A percentile compares a stretch with the other conserved stretches of the same genome.
These are phyloP conservation scores for Fistularia commersonii DNA, from an alignment of 2,797 vertebrate species.

Conservation along the genomic window DNA sequence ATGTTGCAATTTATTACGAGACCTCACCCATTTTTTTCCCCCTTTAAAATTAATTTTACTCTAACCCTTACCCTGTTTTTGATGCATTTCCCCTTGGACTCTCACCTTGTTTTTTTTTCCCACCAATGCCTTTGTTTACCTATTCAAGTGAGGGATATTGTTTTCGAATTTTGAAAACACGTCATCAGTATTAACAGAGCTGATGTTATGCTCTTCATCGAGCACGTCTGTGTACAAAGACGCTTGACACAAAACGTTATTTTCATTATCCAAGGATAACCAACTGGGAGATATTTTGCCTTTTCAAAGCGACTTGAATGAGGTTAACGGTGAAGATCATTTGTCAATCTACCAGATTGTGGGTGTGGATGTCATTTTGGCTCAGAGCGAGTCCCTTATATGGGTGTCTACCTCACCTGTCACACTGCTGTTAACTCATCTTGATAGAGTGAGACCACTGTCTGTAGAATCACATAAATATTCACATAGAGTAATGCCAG, in stretches of 20 bases:
- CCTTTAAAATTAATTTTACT: too few relatives aligned
- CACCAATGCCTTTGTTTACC: too few relatives aligned
- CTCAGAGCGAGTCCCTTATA: constrained; percentile 35
- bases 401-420: constrained; percentile 51
- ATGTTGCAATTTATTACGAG: too few relatives aligned
- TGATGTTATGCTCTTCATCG: constrained; percentile 2
- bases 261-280: constrained; percentile 1
- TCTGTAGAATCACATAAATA: constrained; percentile 34
- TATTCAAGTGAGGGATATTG: too few relatives aligned
- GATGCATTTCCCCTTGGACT: too few relatives aligned
- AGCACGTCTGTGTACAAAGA: constrained; percentile 9
- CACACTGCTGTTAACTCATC: constrained; percentile 51
- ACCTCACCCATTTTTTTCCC: too few relatives aligned
- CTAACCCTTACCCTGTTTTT: too few relatives aligned
- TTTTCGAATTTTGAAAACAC: constrained; percentile 18
- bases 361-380: constrained; percentile 56
- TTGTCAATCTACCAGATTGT: constrained; percentile 47
- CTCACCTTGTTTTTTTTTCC: too few relatives aligned
- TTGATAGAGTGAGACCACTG: constrained; percentile 38
- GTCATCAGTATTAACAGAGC: neutral
- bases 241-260: constrained; percentile 8
- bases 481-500: constrained; percentile 34
- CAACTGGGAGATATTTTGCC: constrained; percentile 44
- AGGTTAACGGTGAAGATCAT: constrained; percentile 48
- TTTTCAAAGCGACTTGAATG: constrained; percentile 39